Evolutionary conservation across 2,113 vertebrate species (phyloP).

Genomic region (Hemiprocne comata): DNA sequence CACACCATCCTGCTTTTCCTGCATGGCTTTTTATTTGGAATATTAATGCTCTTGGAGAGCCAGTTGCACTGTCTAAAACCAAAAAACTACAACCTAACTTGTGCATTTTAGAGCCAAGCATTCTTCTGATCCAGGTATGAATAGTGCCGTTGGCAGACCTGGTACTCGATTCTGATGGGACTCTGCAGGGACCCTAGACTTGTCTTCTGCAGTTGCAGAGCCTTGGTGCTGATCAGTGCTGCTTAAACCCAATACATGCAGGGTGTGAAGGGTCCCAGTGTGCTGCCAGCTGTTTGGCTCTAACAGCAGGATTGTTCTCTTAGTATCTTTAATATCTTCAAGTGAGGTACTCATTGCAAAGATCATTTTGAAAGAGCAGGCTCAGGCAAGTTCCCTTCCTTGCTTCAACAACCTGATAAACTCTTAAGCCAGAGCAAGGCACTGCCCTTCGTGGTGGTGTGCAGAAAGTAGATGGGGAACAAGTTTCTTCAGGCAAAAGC

Average conservation of each 20-base stretch:
- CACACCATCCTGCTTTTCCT: not conserved
- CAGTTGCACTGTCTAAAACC: not conserved
- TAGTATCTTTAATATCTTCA: not conserved
- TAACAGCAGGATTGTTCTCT: not conserved
- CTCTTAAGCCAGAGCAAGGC: not conserved
- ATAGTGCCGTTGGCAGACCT: not conserved
- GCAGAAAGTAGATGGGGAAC: not conserved
- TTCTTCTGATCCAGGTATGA: not conserved
- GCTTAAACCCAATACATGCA: not conserved
- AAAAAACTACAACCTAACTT: not conserved
- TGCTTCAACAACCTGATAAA: accelerated
- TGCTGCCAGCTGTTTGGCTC: not conserved
- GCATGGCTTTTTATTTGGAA: not conserved
- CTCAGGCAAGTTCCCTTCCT: not conserved
- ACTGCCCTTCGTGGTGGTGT: not conserved
- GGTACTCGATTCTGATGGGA: not conserved
- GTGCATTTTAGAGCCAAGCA: not conserved
- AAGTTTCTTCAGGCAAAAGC: not conserved
- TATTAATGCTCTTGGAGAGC: not conserved
- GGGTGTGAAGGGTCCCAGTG: not conserved
- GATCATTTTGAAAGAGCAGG: not conserved
- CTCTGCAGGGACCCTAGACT: not conserved
- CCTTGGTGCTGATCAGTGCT: not conserved
- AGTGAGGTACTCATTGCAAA: not conserved
- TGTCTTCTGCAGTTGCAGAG: not conserved